These are phyloP conservation scores for Catonia carolina DNA, from an alignment of 2,888 invertebrate genomes.

Conservation along the genomic window DNA sequence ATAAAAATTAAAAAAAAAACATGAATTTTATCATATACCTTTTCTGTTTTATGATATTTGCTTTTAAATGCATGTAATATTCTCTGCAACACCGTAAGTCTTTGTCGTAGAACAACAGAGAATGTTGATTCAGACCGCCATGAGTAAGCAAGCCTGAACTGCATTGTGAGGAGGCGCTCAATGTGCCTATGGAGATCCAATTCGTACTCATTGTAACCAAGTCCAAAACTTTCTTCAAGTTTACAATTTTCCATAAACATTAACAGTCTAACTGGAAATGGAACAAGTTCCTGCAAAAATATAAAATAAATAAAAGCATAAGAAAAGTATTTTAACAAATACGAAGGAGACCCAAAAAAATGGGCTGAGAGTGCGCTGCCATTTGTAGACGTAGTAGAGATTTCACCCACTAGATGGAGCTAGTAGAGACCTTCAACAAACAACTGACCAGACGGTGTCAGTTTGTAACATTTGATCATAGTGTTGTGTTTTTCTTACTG, in stretches of 20 bases:
- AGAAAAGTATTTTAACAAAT: background rate
- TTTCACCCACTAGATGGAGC: no score
- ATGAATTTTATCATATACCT: no score
- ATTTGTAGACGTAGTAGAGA: no score
- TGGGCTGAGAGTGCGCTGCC: no score
- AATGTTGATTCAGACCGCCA: constrained; percentile 53
- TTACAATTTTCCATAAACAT: background rate
- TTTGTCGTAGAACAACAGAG: constrained; percentile 48
- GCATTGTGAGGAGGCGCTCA: constrained; percentile 46
- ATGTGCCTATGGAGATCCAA: constrained; percentile 50
- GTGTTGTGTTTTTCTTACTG: no score
- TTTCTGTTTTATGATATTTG: constrained; percentile 49
- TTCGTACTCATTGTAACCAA: constrained; percentile 8
- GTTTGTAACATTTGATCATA: background rate
- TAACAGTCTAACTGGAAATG: constrained; percentile 20
- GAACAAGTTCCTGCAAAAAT: constrained; percentile 29
- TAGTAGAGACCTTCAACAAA: no score
- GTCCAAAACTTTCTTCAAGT: background rate
- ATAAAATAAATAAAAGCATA: background rate
- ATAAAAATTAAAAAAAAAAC: no score
- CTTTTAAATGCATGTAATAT: constrained; percentile 51
- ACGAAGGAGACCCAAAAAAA: background rate
- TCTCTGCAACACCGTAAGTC: constrained; percentile 50
- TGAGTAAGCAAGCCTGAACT: constrained; percentile 49
- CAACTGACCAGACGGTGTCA: constrained; percentile 11